Percentiles rank a stretch among this genome's conserved stretches.
These are phyloP conservation scores for Pseudomugil tenellus DNA, from an alignment of 2,797 vertebrate species.

Conservation along the genomic window DNA sequence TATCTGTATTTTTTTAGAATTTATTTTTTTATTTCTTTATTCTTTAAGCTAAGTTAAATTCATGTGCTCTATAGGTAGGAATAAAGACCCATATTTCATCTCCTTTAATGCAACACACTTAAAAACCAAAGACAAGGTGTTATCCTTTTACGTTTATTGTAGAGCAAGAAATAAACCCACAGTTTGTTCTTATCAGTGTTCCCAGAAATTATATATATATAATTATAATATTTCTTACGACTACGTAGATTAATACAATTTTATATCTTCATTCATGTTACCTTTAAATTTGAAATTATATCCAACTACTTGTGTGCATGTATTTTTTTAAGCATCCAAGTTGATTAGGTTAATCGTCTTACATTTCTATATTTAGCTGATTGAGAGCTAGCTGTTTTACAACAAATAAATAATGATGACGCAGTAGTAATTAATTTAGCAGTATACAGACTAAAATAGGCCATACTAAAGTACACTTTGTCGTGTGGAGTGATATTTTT, in stretches of 20 bases:
- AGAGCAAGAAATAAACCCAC: neutral
- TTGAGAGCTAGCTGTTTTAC: neutral
- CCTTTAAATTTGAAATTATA: neutral
- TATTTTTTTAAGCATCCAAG: neutral
- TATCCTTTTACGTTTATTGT: neutral
- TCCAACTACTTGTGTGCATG: neutral
- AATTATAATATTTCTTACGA: neutral
- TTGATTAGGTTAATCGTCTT: neutral
- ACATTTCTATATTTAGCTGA: neutral
- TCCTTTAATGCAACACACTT: too few relatives aligned
- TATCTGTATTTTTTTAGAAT: neutral
- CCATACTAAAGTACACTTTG: neutral
- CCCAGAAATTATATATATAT: neutral
- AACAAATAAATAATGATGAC: neutral
- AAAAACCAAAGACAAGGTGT: neutral
- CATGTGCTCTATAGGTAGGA: neutral
- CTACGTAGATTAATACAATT: neutral
- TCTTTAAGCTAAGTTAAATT: neutral
- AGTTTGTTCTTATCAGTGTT: neutral
- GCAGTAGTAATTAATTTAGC: neutral
- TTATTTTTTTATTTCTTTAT: slow-evolving; percentile 9
- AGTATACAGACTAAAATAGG: neutral
- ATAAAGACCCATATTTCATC: neutral
- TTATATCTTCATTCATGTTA: neutral
- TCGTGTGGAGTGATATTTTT: neutral